Base-by-base conservation (phyloP, 30 jellyfish, hydroid and myxozoan genomes). In the Pelagia noctiluca region DNA sequence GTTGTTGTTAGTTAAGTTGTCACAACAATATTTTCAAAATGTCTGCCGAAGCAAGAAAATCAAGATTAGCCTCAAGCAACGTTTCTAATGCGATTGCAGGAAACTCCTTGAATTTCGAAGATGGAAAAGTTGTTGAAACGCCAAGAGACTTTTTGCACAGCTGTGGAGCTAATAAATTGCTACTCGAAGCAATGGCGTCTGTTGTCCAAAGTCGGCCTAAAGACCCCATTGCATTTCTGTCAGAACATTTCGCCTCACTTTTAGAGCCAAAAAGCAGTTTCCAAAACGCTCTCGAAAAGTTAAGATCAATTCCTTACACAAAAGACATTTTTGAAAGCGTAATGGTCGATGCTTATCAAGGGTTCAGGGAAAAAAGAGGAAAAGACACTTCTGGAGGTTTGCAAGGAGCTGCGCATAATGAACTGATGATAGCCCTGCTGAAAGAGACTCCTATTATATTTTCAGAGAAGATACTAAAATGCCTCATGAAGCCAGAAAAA, bases 181-280 rank as follows among this genome's bases (percentile, higher is more conserved):
- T 89, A 8, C 80, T 54, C 1, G 88, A 82, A 10, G 88, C 95
- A 16, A 36, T 89, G 18, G 21, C 50, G 28, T 52, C 82, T 0
- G 70, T 89, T 73, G 12, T 89, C 25, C 95, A 73, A 42, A 82
- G 68, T 25, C 75, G 91, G 71, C 97, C 97, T 52, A 61, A 82
- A 42, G 97, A 89, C 54, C 97, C 97, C 5, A 74, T 89, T 3
- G 38, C 88, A 18, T 89, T 81, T 61, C 80, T 89, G 21, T 86
- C 69, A 13, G 97, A 82, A 32, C 63, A 79, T 65, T 89, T 89
- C 53, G 89, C 86, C 19, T 35, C 79, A 57, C 30, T 85, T 3
- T 11, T 85, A 10, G 92, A 67, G 50, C 96, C 90, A n/a, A 69
- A 54, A 60, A 25, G 70, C 68, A 50, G 49, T 16, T 24, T 89